Percentiles rank a stretch among this genome's conserved stretches.
phyloP scores from a whole-genome alignment of 2,797 vertebrate genomes.

The Geotrypetes seraphini region DNA sequence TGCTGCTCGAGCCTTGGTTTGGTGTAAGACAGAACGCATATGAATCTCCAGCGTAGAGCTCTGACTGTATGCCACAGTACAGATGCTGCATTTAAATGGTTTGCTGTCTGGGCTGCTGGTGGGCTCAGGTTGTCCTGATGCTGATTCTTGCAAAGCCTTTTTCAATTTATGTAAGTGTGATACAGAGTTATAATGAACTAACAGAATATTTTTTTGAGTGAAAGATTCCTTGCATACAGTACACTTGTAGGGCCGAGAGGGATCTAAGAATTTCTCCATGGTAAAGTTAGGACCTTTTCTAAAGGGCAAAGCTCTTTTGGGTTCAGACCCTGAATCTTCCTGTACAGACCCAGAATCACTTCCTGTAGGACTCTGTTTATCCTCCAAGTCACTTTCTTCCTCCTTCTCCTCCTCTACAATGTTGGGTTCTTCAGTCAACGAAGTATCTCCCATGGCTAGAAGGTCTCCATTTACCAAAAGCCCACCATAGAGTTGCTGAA shows the following conservation, averaged over 20 bases:
- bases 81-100: conserved; percentile 96
- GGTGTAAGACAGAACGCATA: conserved; percentile 96
- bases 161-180: conserved; percentile 97
- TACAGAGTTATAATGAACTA: conserved; percentile 98
- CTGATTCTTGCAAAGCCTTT: conserved; percentile 92
- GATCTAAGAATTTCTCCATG: conserved; percentile 97
- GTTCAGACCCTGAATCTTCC: conserved; percentile 93
- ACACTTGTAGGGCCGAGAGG: conserved; percentile 96
- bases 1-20: conserved; percentile 94
- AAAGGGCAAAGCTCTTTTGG: conserved; percentile 93
- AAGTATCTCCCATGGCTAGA: conserved; percentile 80
- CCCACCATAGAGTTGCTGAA: conserved; percentile 94
- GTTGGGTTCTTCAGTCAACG: conserved; percentile 83
- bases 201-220: conserved; percentile 95
- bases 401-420: conserved; percentile 94
- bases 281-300: conserved; percentile 97
- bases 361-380: conserved; percentile 93
- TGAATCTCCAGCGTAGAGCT: conserved; percentile 97
- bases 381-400: conserved; percentile 91
- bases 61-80: conserved; percentile 96
- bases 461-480: conserved; percentile 92
- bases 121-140: conserved; percentile 85
- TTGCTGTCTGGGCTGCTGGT: conserved; percentile 97
- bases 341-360: conserved; percentile 88
- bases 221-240: conserved; percentile 98